Evolutionary conservation across 2,797 vertebrate species (phyloP).

Genomic region (Loris lydekkerianus): DNA sequence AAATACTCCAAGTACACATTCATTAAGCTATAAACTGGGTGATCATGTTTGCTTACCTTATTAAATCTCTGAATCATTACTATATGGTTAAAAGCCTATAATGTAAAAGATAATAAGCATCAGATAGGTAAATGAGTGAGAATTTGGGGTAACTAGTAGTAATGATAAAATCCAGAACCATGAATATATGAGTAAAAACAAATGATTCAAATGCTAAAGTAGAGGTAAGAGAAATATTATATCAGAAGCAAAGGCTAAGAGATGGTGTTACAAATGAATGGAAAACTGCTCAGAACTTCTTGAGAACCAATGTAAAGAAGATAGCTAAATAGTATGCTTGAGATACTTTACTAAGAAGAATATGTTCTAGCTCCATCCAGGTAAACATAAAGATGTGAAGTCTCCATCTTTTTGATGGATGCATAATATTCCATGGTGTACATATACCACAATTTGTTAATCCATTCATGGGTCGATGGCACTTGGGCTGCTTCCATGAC

Average conservation of each 20-base stretch:
- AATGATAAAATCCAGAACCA: neutral
- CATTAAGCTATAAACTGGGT: neutral
- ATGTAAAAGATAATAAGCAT: neutral
- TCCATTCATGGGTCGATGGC: no score
- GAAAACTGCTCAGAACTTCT: neutral
- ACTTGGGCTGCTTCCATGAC: no score
- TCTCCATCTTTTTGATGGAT: no score
- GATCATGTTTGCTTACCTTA: neutral
- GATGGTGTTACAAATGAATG: neutral
- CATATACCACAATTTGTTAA: no score
- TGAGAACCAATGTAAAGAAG: neutral
- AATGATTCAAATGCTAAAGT: neutral
- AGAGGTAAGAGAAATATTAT: neutral
- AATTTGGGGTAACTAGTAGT: neutral
- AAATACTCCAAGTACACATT: conserved; percentile 28
- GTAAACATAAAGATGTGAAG: no score
- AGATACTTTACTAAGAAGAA: no score
- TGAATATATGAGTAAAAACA: conserved; percentile 20
- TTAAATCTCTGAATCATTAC: conserved; percentile 43
- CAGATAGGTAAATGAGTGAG: conserved; percentile 6
- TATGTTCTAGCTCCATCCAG: no score
- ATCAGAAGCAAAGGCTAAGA: neutral
- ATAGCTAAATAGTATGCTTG: neutral
- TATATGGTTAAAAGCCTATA: neutral
- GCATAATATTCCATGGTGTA: no score